Conservation (phyloP, 2,888 invertebrate genomes). For the Drosophila antonietae region DNA sequence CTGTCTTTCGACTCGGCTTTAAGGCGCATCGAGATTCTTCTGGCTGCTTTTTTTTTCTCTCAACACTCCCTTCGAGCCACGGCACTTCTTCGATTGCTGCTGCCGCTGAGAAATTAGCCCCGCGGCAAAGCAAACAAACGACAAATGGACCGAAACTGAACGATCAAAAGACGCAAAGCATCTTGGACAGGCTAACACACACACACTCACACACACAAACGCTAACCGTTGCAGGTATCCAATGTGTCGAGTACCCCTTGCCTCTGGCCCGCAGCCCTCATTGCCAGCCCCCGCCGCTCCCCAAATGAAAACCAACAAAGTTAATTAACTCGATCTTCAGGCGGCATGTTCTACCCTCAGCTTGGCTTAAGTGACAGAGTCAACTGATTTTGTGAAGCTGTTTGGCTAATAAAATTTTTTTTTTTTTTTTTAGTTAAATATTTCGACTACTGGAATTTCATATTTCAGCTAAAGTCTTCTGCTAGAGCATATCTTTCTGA, state of each 20-base stretch:
- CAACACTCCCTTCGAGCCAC: not conserved
- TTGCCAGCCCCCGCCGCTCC: constrained; percentile 8
- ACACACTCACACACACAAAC: not conserved
- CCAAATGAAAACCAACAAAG: constrained; percentile 71
- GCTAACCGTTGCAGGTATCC: constrained; percentile 6
- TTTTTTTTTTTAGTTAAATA: too few relatives aligned
- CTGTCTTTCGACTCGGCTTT: constrained; percentile 43
- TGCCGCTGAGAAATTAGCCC: constrained; percentile 70
- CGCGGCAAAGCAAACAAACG: constrained; percentile 80
- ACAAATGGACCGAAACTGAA: constrained; percentile 80
- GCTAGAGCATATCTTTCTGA: too few relatives aligned
- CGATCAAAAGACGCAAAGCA: constrained; percentile 78
- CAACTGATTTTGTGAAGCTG: constrained; percentile 16
- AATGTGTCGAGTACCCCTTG: constrained; percentile 18
- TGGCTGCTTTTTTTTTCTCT: constrained; percentile 30
- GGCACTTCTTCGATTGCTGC: constrained; percentile 10
- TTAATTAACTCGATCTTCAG: constrained; percentile 74
- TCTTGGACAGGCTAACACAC: constrained; percentile 57
- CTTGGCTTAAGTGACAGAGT: constrained; percentile 29
- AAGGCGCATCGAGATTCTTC: constrained; percentile 70
- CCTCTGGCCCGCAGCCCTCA: constrained; percentile 15
- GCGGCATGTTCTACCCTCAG: constrained; percentile 37
- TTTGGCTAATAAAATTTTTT: not conserved
- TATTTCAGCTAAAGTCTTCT: too few relatives aligned
- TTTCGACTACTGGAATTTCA: too few relatives aligned